These are phyloP conservation scores for Podarcis lilfordi DNA, from an alignment of 2,797 vertebrate genomes.

Conservation along the genomic window DNA sequence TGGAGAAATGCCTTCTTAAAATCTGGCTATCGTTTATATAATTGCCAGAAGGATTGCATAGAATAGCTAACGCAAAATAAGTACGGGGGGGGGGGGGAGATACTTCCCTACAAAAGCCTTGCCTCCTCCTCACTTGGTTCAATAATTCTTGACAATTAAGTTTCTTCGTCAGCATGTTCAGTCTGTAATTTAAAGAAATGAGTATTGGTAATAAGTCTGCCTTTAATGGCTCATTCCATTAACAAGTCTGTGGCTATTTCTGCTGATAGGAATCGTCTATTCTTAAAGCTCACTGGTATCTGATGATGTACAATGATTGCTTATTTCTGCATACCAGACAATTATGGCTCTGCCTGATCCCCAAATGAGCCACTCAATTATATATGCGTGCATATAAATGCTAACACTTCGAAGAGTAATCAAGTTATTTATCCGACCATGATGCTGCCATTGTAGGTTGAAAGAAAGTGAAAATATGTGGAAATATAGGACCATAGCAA, in stretches of 20 bases:
- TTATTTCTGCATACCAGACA: constrained; percentile 22
- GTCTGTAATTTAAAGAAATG: constrained; percentile 54
- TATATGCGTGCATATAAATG: constrained; percentile 13
- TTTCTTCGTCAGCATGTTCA: constrained; percentile 53
- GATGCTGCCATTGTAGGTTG: background rate
- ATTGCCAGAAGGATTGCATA: constrained; percentile 23
- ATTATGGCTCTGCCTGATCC: background rate
- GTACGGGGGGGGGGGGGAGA: fast-evolving
- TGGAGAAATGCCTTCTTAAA: background rate
- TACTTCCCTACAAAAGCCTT: constrained; percentile 22
- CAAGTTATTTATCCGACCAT: constrained; percentile 18
- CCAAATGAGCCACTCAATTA: background rate
- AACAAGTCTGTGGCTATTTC: constrained; percentile 38
- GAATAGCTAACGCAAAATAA: constrained; percentile 44
- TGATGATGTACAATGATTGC: constrained; percentile 1
- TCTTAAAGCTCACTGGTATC: constrained; percentile 31
- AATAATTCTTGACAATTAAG: constrained; percentile 56
- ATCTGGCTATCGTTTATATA: background rate
- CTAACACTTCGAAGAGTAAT: background rate
- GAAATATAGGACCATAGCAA: background rate
- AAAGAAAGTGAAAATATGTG: background rate
- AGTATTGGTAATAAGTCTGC: constrained; percentile 45
- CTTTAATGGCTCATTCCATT: constrained; percentile 41
- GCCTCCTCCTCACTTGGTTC: constrained; percentile 33
- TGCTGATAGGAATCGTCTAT: constrained; percentile 31